Percentiles rank a stretch among this genome's conserved stretches.
phyloP scores from a whole-genome alignment of 2,888 invertebrate genomes.

The Campoplex capitator region DNA sequence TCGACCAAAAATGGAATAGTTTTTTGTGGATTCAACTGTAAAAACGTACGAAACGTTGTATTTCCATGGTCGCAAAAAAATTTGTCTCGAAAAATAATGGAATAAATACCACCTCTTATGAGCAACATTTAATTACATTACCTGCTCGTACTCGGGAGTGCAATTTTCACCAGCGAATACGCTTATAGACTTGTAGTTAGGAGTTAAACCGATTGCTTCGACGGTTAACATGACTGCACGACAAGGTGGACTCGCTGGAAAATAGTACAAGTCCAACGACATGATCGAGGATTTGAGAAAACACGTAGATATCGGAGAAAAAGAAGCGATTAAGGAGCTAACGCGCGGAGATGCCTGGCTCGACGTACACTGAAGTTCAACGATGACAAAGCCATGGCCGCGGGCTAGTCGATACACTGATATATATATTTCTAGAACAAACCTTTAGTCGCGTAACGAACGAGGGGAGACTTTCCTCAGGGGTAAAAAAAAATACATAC shows the following conservation, averaged over 20 bases:
- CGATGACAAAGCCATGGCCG: conserved; percentile 56
- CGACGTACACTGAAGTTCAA: conserved; percentile 35
- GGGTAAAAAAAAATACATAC: neutral
- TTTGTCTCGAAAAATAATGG: neutral
- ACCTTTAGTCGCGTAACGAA: conserved; percentile 10
- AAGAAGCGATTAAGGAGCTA: neutral
- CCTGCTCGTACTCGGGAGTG: conserved; percentile 83
- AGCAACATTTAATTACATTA: conserved; percentile 65
- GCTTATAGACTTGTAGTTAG: conserved; percentile 81
- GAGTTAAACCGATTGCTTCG: conserved; percentile 81
- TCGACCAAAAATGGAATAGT: conserved; percentile 80
- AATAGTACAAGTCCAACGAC: conserved; percentile 80
- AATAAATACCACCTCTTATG: neutral
- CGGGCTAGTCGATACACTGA: conserved; percentile 36
- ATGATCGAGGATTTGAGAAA: conserved; percentile 61
- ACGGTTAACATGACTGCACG: conserved; percentile 83
- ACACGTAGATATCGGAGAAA: neutral
- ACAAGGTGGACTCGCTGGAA: conserved; percentile 80
- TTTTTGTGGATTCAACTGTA: conserved; percentile 79
- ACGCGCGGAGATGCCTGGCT: conserved; percentile 28
- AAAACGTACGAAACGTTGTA: conserved; percentile 22
- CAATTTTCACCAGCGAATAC: conserved; percentile 81
- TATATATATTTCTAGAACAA: conserved; percentile 56
- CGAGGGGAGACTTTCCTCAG: neutral
- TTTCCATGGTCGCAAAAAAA: neutral